Evolutionary conservation across 2,888 invertebrate genomes (phyloP).

Genomic region (Lepeophtheirus nordmannii): DNA sequence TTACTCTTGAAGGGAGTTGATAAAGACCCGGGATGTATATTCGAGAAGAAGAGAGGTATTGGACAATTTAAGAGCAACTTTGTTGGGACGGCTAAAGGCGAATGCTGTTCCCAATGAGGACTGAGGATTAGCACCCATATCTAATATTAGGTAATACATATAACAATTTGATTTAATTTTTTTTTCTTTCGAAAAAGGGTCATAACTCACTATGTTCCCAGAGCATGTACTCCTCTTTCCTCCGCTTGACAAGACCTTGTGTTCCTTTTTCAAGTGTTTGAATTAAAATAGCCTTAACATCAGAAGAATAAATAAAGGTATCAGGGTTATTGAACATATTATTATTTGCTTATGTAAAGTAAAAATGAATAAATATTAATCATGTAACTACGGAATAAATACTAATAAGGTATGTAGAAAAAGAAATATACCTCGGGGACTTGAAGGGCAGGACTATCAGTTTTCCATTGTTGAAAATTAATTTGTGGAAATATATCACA

Average conservation of each 20-base stretch:
- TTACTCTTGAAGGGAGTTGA: slow-evolving; percentile 49
- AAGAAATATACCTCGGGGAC: slow-evolving; percentile 8
- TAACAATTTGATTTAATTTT: slow-evolving; percentile 8
- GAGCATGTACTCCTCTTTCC: slow-evolving; percentile 61
- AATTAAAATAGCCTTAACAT: slow-evolving; percentile 36
- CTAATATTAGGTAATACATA: slow-evolving; percentile 35
- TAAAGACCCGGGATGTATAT: slow-evolving; percentile 67
- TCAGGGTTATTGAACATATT: background rate
- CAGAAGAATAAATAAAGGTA: background rate
- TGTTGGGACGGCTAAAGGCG: slow-evolving; percentile 75
- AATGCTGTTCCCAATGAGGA: slow-evolving; percentile 73
- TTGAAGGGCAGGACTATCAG: slow-evolving; percentile 21
- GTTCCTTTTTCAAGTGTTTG: slow-evolving; percentile 64
- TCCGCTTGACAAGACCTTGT: slow-evolving; percentile 53
- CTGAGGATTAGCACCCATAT: slow-evolving; percentile 65
- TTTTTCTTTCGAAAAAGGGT: background rate
- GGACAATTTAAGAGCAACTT: slow-evolving; percentile 61
- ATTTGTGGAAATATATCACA: slow-evolving; percentile 21
- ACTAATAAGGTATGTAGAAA: background rate
- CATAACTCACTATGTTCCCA: slow-evolving; percentile 51
- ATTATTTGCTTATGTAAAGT: background rate
- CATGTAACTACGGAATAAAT: background rate
- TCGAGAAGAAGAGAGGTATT: slow-evolving; percentile 73
- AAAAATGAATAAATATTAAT: background rate
- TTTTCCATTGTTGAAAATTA: slow-evolving; percentile 21